Conservation (phyloP, 2,888 invertebrate species). For the Acrobasis repandana region DNA sequence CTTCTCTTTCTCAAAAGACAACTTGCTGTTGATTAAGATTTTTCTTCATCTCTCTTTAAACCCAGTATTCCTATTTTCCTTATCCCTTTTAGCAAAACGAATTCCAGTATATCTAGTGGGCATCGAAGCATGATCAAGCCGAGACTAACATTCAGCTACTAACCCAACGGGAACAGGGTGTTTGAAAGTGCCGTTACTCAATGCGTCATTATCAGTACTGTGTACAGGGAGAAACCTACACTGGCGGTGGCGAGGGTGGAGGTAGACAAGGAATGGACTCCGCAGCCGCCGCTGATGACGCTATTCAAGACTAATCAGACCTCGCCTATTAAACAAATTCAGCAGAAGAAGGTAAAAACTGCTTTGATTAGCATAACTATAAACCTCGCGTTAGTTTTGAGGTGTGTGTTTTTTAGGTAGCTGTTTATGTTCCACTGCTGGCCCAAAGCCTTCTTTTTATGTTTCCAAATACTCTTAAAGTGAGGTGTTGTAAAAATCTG, state of each 20-base stretch:
- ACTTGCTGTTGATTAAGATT: too few species aligned
- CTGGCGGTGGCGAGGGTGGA: conserved; percentile 58
- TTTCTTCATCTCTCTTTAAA: too few species aligned
- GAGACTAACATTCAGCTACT: conserved; percentile 34
- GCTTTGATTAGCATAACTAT: too few species aligned
- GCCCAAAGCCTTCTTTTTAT: too few species aligned
- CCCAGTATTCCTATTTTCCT: neutral
- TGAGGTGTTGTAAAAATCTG: too few species aligned
- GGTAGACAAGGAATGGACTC: conserved; percentile 81
- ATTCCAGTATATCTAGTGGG: neutral
- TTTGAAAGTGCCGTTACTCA: conserved; percentile 39
- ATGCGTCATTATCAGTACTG: conserved; percentile 62
- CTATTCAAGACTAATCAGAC: conserved; percentile 89
- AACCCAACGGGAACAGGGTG: conserved; percentile 39
- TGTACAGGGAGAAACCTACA: conserved; percentile 74
- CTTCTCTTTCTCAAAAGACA: too few species aligned
- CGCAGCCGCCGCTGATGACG: conserved; percentile 90
- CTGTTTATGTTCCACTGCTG: too few species aligned
- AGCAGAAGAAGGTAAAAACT: conserved; percentile 82
- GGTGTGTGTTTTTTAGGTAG: too few species aligned
- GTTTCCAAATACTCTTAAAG: too few species aligned
- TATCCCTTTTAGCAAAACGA: neutral
- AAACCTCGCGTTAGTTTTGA: too few species aligned
- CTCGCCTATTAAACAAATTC: conserved; percentile 86
- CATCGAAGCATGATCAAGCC: neutral